Evolutionary conservation across 2,113 vertebrate species (phyloP).

Genomic region (Menidia beryllina): DNA sequence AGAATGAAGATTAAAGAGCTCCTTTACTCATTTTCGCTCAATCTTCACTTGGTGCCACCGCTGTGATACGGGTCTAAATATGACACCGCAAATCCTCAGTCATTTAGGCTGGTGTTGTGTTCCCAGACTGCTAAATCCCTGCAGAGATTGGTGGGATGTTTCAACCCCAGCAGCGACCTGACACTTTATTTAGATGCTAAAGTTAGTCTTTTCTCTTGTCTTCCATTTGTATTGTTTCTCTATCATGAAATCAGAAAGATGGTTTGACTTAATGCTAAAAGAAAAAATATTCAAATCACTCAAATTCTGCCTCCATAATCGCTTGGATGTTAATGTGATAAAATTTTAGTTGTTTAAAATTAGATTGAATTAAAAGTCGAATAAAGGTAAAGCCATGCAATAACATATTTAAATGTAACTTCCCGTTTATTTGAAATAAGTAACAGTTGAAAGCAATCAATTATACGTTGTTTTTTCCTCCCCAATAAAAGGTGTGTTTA

Average conservation of each 20-base stretch:
- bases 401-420: too few relatives aligned
- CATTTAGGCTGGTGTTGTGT: slow-evolving; percentile 70
- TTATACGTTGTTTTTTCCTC: too few relatives aligned
- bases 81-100: slow-evolving; percentile 64
- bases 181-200: slow-evolving; percentile 67
- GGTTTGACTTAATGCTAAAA: not conserved
- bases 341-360: too few relatives aligned
- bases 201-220: slow-evolving; percentile 38
- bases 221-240: slow-evolving; percentile 3
- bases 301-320: not conserved
- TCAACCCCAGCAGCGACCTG: slow-evolving; percentile 26
- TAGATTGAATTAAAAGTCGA: too few relatives aligned
- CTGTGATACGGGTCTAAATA: slow-evolving; percentile 65
- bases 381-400: too few relatives aligned
- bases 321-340: too few relatives aligned
- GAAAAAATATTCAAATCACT: not conserved
- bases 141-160: slow-evolving; percentile 58
- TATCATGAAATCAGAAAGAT: not conserved
- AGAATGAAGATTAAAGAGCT: slow-evolving; percentile 39
- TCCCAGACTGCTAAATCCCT: slow-evolving; percentile 66
- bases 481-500: too few relatives aligned
- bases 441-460: too few relatives aligned
- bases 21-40: slow-evolving; percentile 39
- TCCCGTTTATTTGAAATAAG: too few relatives aligned
- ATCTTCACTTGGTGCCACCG: slow-evolving; percentile 30